Conservation (phyloP, 2,797 vertebrate species). For the Erethizon dorsatum region DNA sequence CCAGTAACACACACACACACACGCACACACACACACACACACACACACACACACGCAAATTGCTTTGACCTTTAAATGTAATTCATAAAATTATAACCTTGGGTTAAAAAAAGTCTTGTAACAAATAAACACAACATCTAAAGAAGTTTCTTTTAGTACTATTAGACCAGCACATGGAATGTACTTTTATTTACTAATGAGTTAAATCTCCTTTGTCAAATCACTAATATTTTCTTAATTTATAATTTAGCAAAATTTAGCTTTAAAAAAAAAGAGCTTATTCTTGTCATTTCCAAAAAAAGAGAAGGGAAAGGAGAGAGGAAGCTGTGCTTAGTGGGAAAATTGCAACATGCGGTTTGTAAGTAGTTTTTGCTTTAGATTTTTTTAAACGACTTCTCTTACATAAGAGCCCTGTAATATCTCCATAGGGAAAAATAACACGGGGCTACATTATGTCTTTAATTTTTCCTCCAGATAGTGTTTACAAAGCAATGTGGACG, state of each 20-base stretch:
- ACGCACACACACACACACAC: neutral
- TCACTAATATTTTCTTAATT: slow-evolving; percentile 19
- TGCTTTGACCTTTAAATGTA: neutral
- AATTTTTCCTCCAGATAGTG: slow-evolving; percentile 87
- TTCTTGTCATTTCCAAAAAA: slow-evolving; percentile 79
- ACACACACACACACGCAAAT: neutral
- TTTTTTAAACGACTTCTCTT: slow-evolving; percentile 83
- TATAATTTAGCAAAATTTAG: slow-evolving; percentile 61
- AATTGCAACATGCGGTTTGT: slow-evolving; percentile 71
- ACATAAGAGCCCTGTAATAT: slow-evolving; percentile 84
- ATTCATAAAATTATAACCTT: slow-evolving; percentile 34
- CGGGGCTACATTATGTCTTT: slow-evolving; percentile 77
- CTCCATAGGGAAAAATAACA: slow-evolving; percentile 85
- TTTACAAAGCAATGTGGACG: slow-evolving; percentile 80
- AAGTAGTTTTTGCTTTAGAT: slow-evolving; percentile 76
- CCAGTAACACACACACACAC: neutral
- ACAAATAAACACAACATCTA: slow-evolving; percentile 27
- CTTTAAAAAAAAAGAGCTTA: slow-evolving; percentile 69
- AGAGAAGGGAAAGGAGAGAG: slow-evolving; percentile 77
- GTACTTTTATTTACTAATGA: slow-evolving; percentile 33
- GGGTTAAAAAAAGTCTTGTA: neutral
- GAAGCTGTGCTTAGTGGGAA: slow-evolving; percentile 76
- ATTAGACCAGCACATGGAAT: neutral
- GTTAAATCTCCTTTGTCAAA: slow-evolving; percentile 58
- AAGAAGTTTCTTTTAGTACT: slow-evolving; percentile 44